Conservation (phyloP, 2,797 vertebrate genomes). For the Characodon lateralis region DNA sequence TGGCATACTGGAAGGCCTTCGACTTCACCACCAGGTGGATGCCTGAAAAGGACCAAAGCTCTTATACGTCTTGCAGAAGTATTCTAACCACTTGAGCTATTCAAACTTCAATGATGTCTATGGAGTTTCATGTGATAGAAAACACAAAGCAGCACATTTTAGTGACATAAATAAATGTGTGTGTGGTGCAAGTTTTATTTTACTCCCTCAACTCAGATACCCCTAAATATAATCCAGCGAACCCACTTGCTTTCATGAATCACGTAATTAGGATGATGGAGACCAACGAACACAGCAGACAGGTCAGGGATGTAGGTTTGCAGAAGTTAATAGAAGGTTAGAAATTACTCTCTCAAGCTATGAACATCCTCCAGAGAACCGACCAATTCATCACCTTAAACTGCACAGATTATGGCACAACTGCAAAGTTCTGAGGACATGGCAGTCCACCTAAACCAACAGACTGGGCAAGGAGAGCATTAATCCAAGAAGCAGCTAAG, state of each 20-base stretch:
- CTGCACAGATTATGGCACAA: not conserved
- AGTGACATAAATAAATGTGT: not conserved
- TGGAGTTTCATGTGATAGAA: not conserved
- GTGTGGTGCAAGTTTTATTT: not conserved
- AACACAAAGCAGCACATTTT: too few relatives aligned
- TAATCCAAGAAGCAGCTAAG: too few relatives aligned
- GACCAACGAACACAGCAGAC: not conserved
- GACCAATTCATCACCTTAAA: not conserved
- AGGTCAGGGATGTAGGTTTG: not conserved
- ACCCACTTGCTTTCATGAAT: not conserved
- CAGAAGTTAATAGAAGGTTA: not conserved
- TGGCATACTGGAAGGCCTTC: constrained; percentile 90
- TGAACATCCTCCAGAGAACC: not conserved
- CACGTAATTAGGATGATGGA: not conserved
- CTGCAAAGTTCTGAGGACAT: not conserved
- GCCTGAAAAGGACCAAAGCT: constrained; percentile 74
- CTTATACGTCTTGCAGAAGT: not conserved
- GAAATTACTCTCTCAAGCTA: not conserved
- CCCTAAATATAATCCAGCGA: not conserved
- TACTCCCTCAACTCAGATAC: not conserved
- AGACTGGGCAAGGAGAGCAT: too few relatives aligned
- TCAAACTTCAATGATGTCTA: not conserved
- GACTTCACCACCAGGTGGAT: constrained; percentile 96
- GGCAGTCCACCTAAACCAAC: too few relatives aligned
- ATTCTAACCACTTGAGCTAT: not conserved